phyloP scores from a whole-genome alignment of 2,797 vertebrate species.

The Sus cebifrons region DNA sequence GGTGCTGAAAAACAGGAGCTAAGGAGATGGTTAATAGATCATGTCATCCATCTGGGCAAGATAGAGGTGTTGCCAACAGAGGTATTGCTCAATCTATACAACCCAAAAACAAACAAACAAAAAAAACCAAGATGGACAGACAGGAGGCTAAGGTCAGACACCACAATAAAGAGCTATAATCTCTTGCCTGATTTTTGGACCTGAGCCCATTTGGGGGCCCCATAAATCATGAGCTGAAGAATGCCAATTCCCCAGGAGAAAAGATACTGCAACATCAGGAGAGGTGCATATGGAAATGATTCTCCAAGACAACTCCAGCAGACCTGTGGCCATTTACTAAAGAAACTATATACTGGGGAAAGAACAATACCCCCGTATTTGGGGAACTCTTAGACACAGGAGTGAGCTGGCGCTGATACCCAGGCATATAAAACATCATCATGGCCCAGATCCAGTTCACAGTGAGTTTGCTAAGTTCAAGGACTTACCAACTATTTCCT shows the following conservation, averaged over 20 bases:
- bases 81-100: not conserved
- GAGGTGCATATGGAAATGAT: not conserved
- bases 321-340: conserved; percentile 1
- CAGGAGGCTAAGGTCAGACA: not conserved
- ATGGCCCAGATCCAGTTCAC: not conserved
- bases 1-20: not conserved
- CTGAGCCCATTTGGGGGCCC: not conserved
- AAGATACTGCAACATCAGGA: not conserved
- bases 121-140: not conserved
- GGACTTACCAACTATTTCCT: not conserved
- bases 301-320: not conserved
- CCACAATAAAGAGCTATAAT: not conserved
- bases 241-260: not conserved
- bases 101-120: not conserved
- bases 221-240: not conserved
- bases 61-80: not conserved
- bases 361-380: not conserved
- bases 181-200: not conserved
- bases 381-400: not conserved
- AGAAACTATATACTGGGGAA: not conserved
- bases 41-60: not conserved
- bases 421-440: not conserved
- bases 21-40: not conserved
- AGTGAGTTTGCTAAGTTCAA: not conserved
- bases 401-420: not conserved